A percentile compares a stretch with the other conserved stretches of the same genome.
These are phyloP conservation scores for Cactoblastis cactorum DNA, from an alignment of 2,888 invertebrate genomes.

Conservation along the genomic window DNA sequence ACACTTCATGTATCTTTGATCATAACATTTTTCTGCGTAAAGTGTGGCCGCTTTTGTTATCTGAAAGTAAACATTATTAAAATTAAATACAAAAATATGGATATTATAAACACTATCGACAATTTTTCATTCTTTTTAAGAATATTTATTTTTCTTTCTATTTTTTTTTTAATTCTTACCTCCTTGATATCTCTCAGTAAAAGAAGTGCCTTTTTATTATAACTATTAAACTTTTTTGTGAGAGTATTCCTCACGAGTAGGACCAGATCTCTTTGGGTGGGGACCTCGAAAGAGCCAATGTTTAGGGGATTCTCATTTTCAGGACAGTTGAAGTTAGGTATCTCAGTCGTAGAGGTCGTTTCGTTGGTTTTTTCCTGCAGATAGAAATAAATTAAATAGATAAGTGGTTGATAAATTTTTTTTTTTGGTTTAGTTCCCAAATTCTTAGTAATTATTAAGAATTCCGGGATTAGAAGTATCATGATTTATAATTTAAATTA, in stretches of 20 bases:
- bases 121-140: no score
- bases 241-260: conserved; percentile 38
- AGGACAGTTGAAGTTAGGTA: conserved; percentile 33
- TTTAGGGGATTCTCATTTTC: conserved; percentile 42
- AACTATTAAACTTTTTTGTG: conserved; percentile 37
- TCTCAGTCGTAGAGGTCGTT: conserved; percentile 13
- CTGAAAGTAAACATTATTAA: conserved; percentile 25
- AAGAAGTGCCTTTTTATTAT: conserved; percentile 42
- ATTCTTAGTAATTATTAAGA: no score
- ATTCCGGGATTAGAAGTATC: no score
- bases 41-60: conserved; percentile 40
- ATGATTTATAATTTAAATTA: no score
- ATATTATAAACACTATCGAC: no score
- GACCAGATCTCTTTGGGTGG: conserved; percentile 48
- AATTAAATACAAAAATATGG: not conserved
- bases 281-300: conserved; percentile 56
- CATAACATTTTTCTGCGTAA: conserved; percentile 36
- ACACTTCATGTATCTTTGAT: conserved; percentile 37
- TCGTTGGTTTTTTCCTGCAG: not conserved
- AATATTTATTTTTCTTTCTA: no score
- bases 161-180: conserved; percentile 33
- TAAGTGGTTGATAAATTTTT: no score
- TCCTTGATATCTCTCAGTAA: conserved; percentile 53
- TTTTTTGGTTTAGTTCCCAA: no score
- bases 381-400: not conserved